Percentiles rank a stretch among this genome's conserved stretches.
These are phyloP conservation scores for Myanophis thanlyinensis DNA, from an alignment of 2,113 vertebrate genomes.

Conservation along the genomic window DNA sequence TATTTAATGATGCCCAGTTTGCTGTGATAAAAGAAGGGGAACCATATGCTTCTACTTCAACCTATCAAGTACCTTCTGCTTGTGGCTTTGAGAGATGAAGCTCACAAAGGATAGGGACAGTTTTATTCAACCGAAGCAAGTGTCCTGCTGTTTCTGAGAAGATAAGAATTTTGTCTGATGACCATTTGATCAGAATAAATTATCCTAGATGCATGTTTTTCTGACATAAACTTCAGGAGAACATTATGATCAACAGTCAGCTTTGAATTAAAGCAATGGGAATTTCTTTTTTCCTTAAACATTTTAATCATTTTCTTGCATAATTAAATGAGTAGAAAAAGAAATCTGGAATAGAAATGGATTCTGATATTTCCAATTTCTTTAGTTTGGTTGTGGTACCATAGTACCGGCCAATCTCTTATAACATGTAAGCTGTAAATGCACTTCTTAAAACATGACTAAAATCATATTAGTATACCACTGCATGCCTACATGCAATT, in stretches of 20 bases:
- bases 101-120: not conserved
- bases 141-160: slow-evolving; percentile 6
- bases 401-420: not conserved
- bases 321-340: not conserved
- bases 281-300: not conserved
- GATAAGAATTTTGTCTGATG: slow-evolving; percentile 6
- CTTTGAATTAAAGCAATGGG: not conserved
- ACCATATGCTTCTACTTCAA: slow-evolving; percentile 24
- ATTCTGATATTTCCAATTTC: not conserved
- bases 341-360: not conserved
- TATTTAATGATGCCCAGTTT: slow-evolving; percentile 24
- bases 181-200: slow-evolving; percentile 26
- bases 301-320: not conserved
- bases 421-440: not conserved
- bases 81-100: slow-evolving; percentile 12
- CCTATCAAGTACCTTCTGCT: slow-evolving; percentile 27
- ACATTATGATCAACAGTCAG: slow-evolving; percentile 16
- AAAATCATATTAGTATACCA: not conserved
- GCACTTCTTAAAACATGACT: not conserved
- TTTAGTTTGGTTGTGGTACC: not conserved
- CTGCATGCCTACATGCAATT: not conserved
- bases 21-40: not conserved
- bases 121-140: slow-evolving; percentile 20
- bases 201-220: slow-evolving; percentile 11
- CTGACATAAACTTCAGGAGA: not conserved